Evolutionary conservation across 2,888 invertebrate species (phyloP).

Genomic region (Papilio elwesi): DNA sequence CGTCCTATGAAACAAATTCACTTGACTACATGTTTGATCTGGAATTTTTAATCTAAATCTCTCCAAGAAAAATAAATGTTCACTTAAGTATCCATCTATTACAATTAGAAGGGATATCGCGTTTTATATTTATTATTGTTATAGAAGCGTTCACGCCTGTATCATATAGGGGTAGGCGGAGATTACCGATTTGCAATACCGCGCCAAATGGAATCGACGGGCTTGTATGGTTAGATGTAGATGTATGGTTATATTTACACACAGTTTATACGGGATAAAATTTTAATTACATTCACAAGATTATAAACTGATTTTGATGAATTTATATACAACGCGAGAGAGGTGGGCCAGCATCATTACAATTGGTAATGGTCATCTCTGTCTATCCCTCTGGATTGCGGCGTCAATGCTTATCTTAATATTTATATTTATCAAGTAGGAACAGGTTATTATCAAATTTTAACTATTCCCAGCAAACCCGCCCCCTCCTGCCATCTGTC

Average conservation of each 20-base stretch:
- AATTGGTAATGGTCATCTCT: neutral
- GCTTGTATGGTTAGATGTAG: too few species aligned
- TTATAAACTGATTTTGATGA: too few species aligned
- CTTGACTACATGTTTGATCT: constrained; percentile 4
- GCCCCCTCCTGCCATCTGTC: constrained; percentile 51
- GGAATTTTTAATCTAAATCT: neutral
- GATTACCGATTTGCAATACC: too few species aligned
- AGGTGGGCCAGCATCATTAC: neutral
- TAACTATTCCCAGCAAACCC: constrained; percentile 43
- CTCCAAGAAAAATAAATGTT: neutral
- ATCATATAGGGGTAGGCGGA: too few species aligned
- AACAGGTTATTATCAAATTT: constrained; percentile 32
- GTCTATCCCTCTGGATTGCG: too few species aligned
- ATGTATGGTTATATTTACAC: too few species aligned
- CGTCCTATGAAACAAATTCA: neutral
- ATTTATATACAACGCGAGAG: too few species aligned
- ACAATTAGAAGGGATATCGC: neutral
- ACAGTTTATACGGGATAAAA: too few species aligned
- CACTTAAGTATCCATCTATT: neutral
- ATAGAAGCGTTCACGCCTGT: too few species aligned
- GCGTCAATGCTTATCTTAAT: neutral
- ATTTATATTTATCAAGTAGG: neutral
- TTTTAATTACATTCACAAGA: too few species aligned
- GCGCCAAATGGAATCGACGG: too few species aligned
- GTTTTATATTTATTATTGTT: too few species aligned